phyloP scores from a whole-genome alignment of 1,140 invertebrate species.

The Drosophila kurseongensis region DNA sequence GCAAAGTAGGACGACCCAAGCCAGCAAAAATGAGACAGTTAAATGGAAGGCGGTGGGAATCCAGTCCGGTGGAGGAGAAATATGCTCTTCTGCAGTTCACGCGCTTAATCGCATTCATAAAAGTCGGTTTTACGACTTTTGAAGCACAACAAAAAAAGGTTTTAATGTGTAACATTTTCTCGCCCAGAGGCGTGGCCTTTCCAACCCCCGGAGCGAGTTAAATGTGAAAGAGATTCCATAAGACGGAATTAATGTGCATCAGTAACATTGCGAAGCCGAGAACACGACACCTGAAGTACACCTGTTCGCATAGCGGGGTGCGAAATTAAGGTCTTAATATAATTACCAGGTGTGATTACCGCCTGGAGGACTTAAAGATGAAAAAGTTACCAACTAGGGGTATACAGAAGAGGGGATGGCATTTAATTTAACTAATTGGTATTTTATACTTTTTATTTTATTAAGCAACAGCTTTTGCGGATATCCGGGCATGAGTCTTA shows the following conservation, averaged over 20 bases:
- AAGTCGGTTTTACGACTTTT: conserved; percentile 80
- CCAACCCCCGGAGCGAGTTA: conserved; percentile 26
- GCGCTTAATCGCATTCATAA: conserved; percentile 81
- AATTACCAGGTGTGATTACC: conserved; percentile 61
- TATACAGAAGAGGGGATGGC: background rate
- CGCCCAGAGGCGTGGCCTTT: conserved; percentile 11
- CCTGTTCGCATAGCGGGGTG: conserved; percentile 5
- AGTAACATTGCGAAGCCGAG: conserved; percentile 1
- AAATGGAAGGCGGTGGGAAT: conserved; percentile 12
- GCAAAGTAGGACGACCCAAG: conserved; percentile 59
- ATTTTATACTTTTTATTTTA: too few species aligned
- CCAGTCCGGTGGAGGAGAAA: conserved; percentile 51
- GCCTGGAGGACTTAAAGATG: background rate
- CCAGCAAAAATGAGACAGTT: conserved; percentile 16
- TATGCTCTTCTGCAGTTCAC: conserved; percentile 79
- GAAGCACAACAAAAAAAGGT: conserved; percentile 59
- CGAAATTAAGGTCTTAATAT: conserved; percentile 52
- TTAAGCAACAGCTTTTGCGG: too few species aligned
- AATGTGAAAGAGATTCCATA: conserved; percentile 67
- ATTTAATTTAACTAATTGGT: too few species aligned
- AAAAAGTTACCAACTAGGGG: background rate
- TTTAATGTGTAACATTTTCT: conserved; percentile 68
- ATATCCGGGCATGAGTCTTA: too few species aligned
- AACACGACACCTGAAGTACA: conserved; percentile 14
- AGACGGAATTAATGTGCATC: conserved; percentile 58